phyloP scores from a whole-genome alignment of 2,113 vertebrate genomes.

The Thamnophis sirtalis region DNA sequence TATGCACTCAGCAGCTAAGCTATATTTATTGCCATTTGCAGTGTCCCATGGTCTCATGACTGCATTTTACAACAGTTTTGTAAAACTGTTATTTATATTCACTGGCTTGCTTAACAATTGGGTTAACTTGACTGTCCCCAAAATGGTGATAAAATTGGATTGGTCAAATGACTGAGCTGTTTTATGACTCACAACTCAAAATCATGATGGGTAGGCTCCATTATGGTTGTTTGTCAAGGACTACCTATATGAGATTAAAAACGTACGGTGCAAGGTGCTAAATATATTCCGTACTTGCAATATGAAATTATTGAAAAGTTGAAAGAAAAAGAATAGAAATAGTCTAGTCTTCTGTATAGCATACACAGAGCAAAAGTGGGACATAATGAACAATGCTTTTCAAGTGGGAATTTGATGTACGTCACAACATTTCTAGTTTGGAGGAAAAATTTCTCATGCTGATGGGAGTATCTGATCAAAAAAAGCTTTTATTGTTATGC shows the following conservation, averaged over 20 bases:
- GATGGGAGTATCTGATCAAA: background rate
- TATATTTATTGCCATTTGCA: background rate
- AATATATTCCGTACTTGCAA: background rate
- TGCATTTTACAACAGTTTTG: background rate
- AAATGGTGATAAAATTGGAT: background rate
- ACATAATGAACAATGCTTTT: background rate
- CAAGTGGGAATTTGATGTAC: background rate
- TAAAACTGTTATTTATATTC: background rate
- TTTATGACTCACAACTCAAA: background rate
- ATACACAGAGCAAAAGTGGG: background rate
- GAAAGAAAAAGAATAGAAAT: background rate
- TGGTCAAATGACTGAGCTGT: background rate
- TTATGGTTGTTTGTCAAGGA: background rate
- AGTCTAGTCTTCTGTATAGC: background rate
- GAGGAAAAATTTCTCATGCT: background rate
- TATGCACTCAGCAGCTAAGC: background rate
- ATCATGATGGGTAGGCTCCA: background rate
- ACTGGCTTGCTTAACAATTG: background rate
- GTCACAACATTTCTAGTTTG: background rate
- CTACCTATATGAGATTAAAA: background rate
- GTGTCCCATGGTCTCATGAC: background rate
- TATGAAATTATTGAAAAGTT: background rate
- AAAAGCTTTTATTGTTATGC: background rate
- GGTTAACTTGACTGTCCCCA: background rate
- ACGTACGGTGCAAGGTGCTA: background rate